Conservation (phyloP, 2,797 vertebrate genomes). For the Liasis olivaceus region DNA sequence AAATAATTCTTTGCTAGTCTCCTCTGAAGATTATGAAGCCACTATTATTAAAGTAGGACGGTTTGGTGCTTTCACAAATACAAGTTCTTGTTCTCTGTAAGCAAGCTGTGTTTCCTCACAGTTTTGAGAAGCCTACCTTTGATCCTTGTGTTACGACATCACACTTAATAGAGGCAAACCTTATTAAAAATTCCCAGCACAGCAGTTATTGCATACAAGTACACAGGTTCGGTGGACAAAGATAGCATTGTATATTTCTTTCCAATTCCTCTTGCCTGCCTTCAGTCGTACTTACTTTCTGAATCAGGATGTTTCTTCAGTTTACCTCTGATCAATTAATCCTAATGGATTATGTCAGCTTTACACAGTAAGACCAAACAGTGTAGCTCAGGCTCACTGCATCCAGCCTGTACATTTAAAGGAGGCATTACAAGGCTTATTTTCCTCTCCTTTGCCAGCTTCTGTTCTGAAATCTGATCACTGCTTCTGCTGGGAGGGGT, state of each 20-base stretch:
- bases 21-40: not conserved
- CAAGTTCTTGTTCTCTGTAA: not conserved
- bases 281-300: constrained; percentile 39
- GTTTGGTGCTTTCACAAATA: not conserved
- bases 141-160: not conserved
- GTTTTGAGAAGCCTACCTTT: constrained; percentile 5
- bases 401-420: constrained; percentile 30
- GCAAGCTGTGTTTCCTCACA: not conserved
- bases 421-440: constrained; percentile 30
- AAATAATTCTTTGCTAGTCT: not conserved
- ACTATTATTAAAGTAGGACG: not conserved
- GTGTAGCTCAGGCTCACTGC: not conserved
- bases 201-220: constrained; percentile 18
- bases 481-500: constrained; percentile 69
- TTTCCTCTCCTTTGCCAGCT: constrained; percentile 43
- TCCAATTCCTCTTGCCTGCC: constrained; percentile 32
- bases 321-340: constrained; percentile 49
- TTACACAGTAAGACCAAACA: constrained; percentile 35
- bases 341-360: constrained; percentile 32
- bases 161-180: constrained; percentile 40
- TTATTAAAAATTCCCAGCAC: not conserved
- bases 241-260: constrained; percentile 34
- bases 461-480: constrained; percentile 60
- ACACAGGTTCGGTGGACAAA: constrained; percentile 18
- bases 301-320: constrained; percentile 44